These are phyloP conservation scores for Athetis lepigone DNA, from an alignment of 2,888 invertebrate species.

Conservation along the genomic window DNA sequence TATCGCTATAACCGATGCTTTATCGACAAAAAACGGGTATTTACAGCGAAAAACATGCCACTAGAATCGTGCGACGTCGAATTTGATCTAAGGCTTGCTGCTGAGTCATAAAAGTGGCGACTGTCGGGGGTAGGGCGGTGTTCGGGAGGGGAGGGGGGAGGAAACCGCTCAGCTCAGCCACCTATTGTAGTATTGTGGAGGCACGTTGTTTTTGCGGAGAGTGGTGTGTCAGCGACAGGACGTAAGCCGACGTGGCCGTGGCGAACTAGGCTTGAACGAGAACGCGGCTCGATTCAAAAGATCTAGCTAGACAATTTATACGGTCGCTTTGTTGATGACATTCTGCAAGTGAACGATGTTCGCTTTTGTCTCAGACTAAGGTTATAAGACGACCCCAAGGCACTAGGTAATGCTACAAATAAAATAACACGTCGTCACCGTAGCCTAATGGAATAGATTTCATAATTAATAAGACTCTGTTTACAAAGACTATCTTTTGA, in stretches of 20 bases:
- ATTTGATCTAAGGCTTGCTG: constrained; percentile 85
- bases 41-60: constrained; percentile 84
- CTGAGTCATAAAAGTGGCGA: constrained; percentile 86
- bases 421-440: constrained; percentile 13
- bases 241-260: constrained; percentile 72
- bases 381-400: constrained; percentile 37
- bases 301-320: constrained; percentile 74
- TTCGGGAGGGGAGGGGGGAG: constrained; percentile 67
- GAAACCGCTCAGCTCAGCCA: constrained; percentile 84
- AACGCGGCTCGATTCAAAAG: constrained; percentile 71
- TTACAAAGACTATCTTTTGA: constrained; percentile 40
- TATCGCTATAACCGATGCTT: constrained; percentile 80
- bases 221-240: constrained; percentile 84
- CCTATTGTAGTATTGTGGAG: constrained; percentile 87
- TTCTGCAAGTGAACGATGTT: constrained; percentile 65
- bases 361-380: constrained; percentile 58
- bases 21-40: constrained; percentile 78
- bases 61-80: constrained; percentile 82
- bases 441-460: constrained; percentile 32
- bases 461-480: constrained; percentile 44
- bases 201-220: constrained; percentile 87
- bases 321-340: constrained; percentile 67
- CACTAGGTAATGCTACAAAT: constrained; percentile 12
- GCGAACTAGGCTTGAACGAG: constrained; percentile 72
- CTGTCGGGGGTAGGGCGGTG: constrained; percentile 64